Percentiles rank a stretch among this genome's conserved stretches.
Conservation (phyloP, 2,797 vertebrate genomes). For the Enteromius unitaeniatus region DNA sequence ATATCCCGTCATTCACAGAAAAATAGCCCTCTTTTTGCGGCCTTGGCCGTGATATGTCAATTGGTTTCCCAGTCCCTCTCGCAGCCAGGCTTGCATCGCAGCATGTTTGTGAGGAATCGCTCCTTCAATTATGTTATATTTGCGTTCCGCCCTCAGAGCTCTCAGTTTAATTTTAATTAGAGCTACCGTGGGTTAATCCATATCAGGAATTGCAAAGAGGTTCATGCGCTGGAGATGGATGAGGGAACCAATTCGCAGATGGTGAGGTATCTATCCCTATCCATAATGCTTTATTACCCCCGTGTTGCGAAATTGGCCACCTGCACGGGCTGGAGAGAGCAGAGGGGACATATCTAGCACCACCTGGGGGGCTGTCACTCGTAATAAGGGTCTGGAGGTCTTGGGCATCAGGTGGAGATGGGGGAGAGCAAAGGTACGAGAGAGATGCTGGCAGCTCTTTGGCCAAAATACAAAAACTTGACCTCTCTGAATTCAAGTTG, state of each 20-base stretch:
- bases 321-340: constrained; percentile 41
- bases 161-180: constrained; percentile 64
- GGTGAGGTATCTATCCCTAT: constrained; percentile 69
- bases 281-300: constrained; percentile 63
- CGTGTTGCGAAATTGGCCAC: constrained; percentile 37
- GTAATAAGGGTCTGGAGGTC: constrained; percentile 41
- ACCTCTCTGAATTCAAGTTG: constrained; percentile 22
- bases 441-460: constrained; percentile 18
- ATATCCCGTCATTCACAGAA: constrained; percentile 38
- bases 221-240: constrained; percentile 68
- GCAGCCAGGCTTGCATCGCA: constrained; percentile 17
- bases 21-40: constrained; percentile 7
- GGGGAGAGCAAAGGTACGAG: constrained; percentile 23
- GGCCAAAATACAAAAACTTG: constrained; percentile 36
- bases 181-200: constrained; percentile 55
- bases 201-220: constrained; percentile 52
- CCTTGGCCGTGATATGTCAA: constrained; percentile 46
- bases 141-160: constrained; percentile 31
- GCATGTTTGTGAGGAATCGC: constrained; percentile 32
- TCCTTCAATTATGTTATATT: constrained; percentile 40
- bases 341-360: constrained; percentile 24
- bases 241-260: constrained; percentile 63
- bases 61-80: constrained; percentile 19
- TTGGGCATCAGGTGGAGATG: constrained; percentile 41
- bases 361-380: constrained; percentile 50